Evolutionary conservation across 2,797 vertebrate genomes (phyloP).

Genomic region (Diglossa cyanea): DNA sequence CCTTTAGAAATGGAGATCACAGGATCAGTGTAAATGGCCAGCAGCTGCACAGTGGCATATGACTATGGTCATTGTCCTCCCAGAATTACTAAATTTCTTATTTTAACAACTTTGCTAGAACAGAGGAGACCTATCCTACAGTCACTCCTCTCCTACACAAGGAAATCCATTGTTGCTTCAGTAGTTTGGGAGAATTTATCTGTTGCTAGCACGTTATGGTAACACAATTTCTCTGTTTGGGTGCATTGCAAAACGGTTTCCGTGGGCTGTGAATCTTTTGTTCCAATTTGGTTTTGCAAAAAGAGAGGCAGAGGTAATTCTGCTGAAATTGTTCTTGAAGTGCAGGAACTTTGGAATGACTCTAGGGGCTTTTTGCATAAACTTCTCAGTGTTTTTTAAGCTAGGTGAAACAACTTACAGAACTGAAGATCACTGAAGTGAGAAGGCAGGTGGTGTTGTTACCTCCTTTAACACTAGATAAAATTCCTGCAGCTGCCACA

Average conservation of each 20-base stretch:
- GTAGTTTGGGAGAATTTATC: not conserved
- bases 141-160: not conserved
- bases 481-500: not conserved
- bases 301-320: not conserved
- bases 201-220: not conserved
- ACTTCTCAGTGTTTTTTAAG: not conserved
- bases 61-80: constrained; percentile 66
- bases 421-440: not conserved
- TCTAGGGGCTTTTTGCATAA: not conserved
- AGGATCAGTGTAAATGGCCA: constrained; percentile 44
- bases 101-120: constrained; percentile 16
- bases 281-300: not conserved
- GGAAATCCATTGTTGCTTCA: constrained; percentile 36
- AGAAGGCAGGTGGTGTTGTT: not conserved
- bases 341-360: not conserved
- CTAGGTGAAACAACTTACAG: not conserved
- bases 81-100: constrained; percentile 32
- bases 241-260: not conserved
- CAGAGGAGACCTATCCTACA: constrained; percentile 16
- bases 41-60: constrained; percentile 48
- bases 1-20: constrained; percentile 40
- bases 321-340: not conserved
- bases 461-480: not conserved
- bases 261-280: not conserved
- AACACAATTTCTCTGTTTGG: constrained; percentile 25